Evolutionary conservation across 92 coral and sea anemone species (phyloP).

Genomic region (Zoanthus gigantus): DNA sequence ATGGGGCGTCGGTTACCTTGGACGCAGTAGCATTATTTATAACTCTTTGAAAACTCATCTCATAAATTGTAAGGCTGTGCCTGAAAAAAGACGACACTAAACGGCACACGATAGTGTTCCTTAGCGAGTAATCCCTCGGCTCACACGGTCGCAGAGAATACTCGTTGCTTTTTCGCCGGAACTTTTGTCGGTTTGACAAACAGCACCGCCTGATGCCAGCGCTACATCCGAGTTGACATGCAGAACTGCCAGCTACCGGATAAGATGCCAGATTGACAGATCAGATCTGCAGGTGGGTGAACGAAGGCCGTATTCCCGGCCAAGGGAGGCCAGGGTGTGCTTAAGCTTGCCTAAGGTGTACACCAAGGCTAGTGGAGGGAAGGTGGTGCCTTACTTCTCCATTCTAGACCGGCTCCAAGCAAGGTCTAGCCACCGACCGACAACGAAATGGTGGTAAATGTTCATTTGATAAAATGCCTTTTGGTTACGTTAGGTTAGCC

Average conservation of each 20-base stretch:
- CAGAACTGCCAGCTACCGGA: not conserved
- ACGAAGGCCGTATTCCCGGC: too few species aligned
- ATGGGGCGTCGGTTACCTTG: too few species aligned
- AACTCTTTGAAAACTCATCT: not conserved
- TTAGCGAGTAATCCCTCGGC: slow-evolving; percentile 33
- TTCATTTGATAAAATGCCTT: too few species aligned
- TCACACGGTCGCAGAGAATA: slow-evolving; percentile 1
- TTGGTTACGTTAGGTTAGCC: too few species aligned
- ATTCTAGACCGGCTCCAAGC: too few species aligned
- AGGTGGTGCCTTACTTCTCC: too few species aligned
- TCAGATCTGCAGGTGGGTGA: not conserved
- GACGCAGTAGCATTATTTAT: not conserved
- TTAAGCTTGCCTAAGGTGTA: too few species aligned
- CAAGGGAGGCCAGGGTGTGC: too few species aligned
- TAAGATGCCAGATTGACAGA: not conserved
- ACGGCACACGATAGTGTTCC: slow-evolving; percentile 48
- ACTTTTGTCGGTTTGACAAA: not conserved
- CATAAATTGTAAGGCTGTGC: slow-evolving; percentile 38
- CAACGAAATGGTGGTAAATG: too few species aligned
- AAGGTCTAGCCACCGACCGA: too few species aligned
- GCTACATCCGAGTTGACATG: slow-evolving; percentile 3
- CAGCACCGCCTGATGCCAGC: slow-evolving; percentile 28
- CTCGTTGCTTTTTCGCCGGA: slow-evolving; percentile 13
- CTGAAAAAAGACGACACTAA: slow-evolving; percentile 35
- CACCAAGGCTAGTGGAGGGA: too few species aligned